phyloP scores from a whole-genome alignment of 2,888 invertebrate species.

The Himalopsyche tibetana region DNA sequence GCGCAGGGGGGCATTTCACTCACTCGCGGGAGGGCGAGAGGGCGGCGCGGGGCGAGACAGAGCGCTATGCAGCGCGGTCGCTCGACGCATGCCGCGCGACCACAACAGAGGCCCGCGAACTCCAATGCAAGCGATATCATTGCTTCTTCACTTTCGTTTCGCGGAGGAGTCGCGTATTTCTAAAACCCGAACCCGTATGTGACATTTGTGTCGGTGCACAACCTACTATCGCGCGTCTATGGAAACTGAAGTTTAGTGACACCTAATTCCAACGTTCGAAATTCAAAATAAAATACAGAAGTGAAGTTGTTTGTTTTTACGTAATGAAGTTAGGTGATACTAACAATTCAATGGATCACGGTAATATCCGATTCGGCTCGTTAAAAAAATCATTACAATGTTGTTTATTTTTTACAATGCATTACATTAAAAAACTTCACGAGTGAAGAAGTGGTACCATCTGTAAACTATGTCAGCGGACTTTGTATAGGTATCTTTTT shows the following conservation, averaged over 20 bases:
- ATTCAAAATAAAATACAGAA: no score
- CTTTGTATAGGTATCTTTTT: background rate
- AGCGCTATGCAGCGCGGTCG: constrained; percentile 40
- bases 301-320: no score
- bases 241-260: constrained; percentile 12
- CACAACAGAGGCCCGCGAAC: constrained; percentile 31
- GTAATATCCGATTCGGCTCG: no score
- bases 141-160: constrained; percentile 37
- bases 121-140: constrained; percentile 37
- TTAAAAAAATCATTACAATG: no score
- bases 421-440: background rate
- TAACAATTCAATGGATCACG: no score
- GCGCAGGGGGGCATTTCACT: constrained; percentile 13
- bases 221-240: constrained; percentile 17
- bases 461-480: constrained; percentile 13
- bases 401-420: background rate
- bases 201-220: background rate
- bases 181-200: background rate
- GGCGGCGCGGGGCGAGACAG: constrained; percentile 41
- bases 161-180: constrained; percentile 36
- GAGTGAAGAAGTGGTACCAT: background rate
- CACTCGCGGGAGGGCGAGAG: background rate
- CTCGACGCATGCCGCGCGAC: constrained; percentile 35
- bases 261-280: background rate
- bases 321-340: no score